Base-by-base conservation (phyloP, 2,888 invertebrate genomes). In the Trichogramma evanescens region DNA sequence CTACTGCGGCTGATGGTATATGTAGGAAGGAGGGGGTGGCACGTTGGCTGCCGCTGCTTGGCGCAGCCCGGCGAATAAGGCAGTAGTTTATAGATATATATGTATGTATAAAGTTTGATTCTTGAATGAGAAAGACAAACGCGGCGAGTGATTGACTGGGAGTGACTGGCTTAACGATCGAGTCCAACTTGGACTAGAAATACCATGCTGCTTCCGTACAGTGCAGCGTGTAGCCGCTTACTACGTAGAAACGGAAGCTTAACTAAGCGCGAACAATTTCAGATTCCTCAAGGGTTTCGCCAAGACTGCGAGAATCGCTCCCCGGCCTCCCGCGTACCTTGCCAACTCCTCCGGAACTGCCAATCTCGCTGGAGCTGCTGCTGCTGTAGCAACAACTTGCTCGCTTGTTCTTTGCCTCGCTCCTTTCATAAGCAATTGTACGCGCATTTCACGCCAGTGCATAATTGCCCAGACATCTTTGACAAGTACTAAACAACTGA, bases 201-300 rank as follows among this genome's bases (percentile, higher is more conserved):
- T 26, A 2, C 26, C 26, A 26, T 26, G 26, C 26, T 26, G 26
- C 26, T 26, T 26, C 26, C 26, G 26, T 61, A 51, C 61, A 46
- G 54, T 2, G 26, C 26, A 26, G 26, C 2, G 26, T 26, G 26
- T 26, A 13, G 13, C 13, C 13, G 13, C 13, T 13, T 13, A 26
- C 26, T 26, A 26, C 26, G 26, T 26, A 26, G 26, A 26, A 26
- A 26, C 26, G 26, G 26, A 26, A 26, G 59, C 58, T 64, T 63
- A 66, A 66, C 66, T 61, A 63, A 66, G 67, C 62, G 62, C 50
- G 62, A 63, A 65, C 65, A 63, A 65, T 66, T 66, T 63, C 61
- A 53, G 61, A 66, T 65, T 65, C 61, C 63, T 54, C 44, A 39
- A 50, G 55, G 26, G 26, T 26, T 26, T 26, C 26, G 26, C 26